These are phyloP conservation scores for Brachionus sp. DNA, from an alignment of 1,140 invertebrate genomes.

Conservation along the genomic window DNA sequence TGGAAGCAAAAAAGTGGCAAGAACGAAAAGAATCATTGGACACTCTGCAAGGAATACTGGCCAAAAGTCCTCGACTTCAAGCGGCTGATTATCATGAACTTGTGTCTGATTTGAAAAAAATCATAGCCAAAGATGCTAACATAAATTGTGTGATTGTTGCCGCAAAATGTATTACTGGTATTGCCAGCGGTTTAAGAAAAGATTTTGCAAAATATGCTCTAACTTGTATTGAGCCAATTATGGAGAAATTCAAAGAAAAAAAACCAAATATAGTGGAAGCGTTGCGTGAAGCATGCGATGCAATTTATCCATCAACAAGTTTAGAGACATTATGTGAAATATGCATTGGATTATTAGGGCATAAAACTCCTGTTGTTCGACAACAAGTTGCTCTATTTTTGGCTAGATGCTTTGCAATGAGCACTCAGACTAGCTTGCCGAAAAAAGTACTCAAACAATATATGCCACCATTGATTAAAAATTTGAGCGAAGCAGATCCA, in stretches of 20 bases:
- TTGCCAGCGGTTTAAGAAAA: conserved; percentile 81
- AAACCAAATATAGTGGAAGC: conserved; percentile 81
- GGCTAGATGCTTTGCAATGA: conserved; percentile 74
- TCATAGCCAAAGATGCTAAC: conserved; percentile 85
- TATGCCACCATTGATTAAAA: conserved; percentile 70
- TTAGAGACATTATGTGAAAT: conserved; percentile 85
- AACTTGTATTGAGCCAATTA: conserved; percentile 70
- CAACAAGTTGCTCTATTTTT: conserved; percentile 85
- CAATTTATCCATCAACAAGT: conserved; percentile 75
- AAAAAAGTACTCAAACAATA: conserved; percentile 88
- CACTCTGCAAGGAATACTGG: conserved; percentile 69
- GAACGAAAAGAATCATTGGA: conserved; percentile 88
- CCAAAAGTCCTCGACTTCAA: conserved; percentile 72
- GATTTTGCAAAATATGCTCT: conserved; percentile 78
- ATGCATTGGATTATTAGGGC: conserved; percentile 74
- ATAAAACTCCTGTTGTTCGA: conserved; percentile 92
- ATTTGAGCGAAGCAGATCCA: conserved; percentile 41
- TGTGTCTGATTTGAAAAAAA: conserved; percentile 79
- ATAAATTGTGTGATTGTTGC: conserved; percentile 84
- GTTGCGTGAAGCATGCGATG: conserved; percentile 85
- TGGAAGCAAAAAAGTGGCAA: conserved; percentile 91
- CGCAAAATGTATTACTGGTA: conserved; percentile 73
- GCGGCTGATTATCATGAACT: conserved; percentile 87
- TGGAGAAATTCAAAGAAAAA: conserved; percentile 98
- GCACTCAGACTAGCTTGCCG: conserved; percentile 73